Evolutionary conservation across 2,888 invertebrate genomes (phyloP), one percentile per base, ranked within the genome.

Genomic region (Koerneria pararmatus): DNA sequence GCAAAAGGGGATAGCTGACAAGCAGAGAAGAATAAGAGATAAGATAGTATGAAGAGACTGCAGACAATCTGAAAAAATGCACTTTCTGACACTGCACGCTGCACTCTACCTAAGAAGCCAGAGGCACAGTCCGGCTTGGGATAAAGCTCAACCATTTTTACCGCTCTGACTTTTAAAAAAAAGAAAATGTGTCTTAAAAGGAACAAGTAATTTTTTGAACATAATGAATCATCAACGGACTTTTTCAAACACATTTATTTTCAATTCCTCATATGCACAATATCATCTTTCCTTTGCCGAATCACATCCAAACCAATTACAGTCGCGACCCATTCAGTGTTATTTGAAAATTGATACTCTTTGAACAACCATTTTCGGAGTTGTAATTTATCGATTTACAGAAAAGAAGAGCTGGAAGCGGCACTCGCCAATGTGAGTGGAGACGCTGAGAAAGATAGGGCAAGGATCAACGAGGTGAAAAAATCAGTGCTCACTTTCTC

Each of bases 361-460:
- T 41, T 15, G 15, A 8, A 11, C 15, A 15, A 8, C 15, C 8
- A 8, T 41, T 8, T 15, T 11, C 41, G 15, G 41, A 11, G 8
- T 41, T 41, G 11, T 41, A 11, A 41, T 41, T 41, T 41, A 41
- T 41, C 41, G 15, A 35, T 41, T 22, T 37, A 2, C 31, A 60
- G 60, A 22, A 27, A 3, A 31, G 5, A 8, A 5, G 24, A 0
- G n/a, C 34, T n/a, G 24, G 32, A 19, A 19, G 8, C 15, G 34
- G 62, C 11, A 53, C 62, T 1, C 51, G 53, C n/a, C 51, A 49
- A n/a, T 51, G 51, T 6, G 62, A 62, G n/a, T 62, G 62, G 62
- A 51, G 34, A n/a, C 35, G 51, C 8, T 51, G 62, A 22, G 62
- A 62, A 29, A n/a, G 51, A 62, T 31, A 29, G 35, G 2, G 22